These are phyloP conservation scores for Halichoeres trimaculatus DNA, from an alignment of 2,113 vertebrate genomes.

Conservation along the genomic window DNA sequence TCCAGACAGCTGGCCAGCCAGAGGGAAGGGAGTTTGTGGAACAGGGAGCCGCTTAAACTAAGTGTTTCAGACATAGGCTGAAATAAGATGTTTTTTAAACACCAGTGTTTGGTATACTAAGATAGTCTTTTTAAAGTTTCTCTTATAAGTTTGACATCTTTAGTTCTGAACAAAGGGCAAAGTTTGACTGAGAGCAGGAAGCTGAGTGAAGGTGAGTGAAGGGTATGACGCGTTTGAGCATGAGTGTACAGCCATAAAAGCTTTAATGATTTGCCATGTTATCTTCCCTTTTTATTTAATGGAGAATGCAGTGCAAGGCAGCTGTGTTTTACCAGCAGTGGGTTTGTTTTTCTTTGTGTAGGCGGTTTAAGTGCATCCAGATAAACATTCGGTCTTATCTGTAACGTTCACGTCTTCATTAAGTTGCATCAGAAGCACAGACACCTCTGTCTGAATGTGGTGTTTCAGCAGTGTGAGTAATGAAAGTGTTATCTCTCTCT, in stretches of 20 bases:
- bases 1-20: too few species aligned
- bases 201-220: slow-evolving; percentile 42
- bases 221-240: slow-evolving; percentile 53
- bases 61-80: too few species aligned
- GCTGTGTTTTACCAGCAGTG: slow-evolving; percentile 21
- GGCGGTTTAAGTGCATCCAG: slow-evolving; percentile 30
- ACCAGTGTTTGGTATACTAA: background rate
- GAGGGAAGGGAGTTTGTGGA: too few species aligned
- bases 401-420: slow-evolving; percentile 11
- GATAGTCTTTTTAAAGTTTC: background rate
- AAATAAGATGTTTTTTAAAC: too few species aligned
- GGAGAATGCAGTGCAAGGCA: slow-evolving; percentile 23
- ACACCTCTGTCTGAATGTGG: slow-evolving; percentile 6
- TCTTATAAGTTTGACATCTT: slow-evolving; percentile 22
- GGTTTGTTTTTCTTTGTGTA: slow-evolving; percentile 38
- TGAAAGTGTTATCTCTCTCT: slow-evolving; percentile 22
- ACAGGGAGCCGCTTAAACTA: too few species aligned
- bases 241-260: slow-evolving; percentile 47
- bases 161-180: slow-evolving; percentile 37
- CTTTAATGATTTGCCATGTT: slow-evolving; percentile 52
- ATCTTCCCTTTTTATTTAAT: slow-evolving; percentile 51
- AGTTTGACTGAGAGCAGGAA: slow-evolving; percentile 17
- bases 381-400: slow-evolving; percentile 2
- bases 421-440: slow-evolving; percentile 16
- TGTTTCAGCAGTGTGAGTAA: slow-evolving; percentile 5